Evolutionary conservation across 2,113 vertebrate species (phyloP).

Genomic region (Rhea pennata): DNA sequence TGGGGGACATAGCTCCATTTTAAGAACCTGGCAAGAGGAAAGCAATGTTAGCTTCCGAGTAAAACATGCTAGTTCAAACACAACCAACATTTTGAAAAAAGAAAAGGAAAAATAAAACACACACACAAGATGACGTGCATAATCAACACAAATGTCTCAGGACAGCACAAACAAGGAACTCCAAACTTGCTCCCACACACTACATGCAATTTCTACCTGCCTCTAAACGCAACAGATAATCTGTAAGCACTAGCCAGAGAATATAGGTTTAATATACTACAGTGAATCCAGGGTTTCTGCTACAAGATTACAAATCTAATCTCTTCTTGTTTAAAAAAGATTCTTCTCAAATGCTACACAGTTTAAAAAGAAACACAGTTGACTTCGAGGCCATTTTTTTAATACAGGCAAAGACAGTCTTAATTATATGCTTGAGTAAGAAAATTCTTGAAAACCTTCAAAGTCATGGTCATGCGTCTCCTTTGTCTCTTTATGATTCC

Average conservation of each 20-base stretch:
- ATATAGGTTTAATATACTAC: neutral
- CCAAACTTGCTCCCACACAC: neutral
- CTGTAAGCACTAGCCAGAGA: neutral
- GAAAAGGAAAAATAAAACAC: neutral
- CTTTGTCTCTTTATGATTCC: neutral
- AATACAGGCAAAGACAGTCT: neutral
- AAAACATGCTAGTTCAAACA: neutral
- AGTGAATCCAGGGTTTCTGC: neutral
- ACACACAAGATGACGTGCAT: neutral
- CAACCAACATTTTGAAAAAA: neutral
- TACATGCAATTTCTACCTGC: neutral
- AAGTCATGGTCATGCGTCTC: neutral
- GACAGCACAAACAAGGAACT: neutral
- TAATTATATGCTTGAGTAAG: neutral
- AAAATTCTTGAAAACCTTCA: constrained; percentile 33
- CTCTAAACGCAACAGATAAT: neutral
- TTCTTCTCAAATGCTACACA: neutral
- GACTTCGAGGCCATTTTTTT: neutral
- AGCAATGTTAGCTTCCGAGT: constrained; percentile 14
- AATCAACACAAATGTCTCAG: neutral
- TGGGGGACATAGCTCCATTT: no score
- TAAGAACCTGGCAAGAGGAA: no score
- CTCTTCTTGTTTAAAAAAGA: neutral
- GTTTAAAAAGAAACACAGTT: neutral
- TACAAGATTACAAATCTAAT: neutral